Percentiles rank a stretch among this genome's conserved stretches.
Conservation (phyloP, 2,888 invertebrate species). For the Sinotaia quadrata region DNA sequence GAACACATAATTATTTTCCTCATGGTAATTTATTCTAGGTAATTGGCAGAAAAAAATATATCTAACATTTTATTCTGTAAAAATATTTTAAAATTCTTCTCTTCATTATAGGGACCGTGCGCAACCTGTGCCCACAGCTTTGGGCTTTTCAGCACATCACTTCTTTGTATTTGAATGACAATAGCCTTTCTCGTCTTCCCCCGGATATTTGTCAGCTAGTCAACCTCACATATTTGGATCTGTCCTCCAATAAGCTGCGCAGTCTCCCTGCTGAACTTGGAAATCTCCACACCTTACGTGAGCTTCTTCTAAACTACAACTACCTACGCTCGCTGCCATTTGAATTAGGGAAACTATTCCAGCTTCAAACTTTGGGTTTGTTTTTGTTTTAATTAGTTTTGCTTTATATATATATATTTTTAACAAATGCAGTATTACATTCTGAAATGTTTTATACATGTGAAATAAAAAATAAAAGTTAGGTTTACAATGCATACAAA, state of each 20-base stretch:
- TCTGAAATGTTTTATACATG: no score
- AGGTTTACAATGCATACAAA: no score
- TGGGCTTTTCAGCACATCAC: conserved; percentile 95
- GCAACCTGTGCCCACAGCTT: conserved; percentile 91
- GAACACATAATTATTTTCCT: no score
- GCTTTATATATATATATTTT: no score
- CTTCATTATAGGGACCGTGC: conserved; percentile 85
- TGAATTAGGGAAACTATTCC: conserved; percentile 97
- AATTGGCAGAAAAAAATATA: no score
- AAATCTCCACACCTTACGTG: conserved; percentile 95
- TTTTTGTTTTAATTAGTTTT: no score
- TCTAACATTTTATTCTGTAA: no score
- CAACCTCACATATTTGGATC: conserved; percentile 89
- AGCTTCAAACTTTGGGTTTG: conserved; percentile 89
- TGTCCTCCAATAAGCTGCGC: conserved; percentile 94
- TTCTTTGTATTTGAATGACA: conserved; percentile 95
- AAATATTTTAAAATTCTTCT: neutral
- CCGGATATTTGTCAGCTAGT: conserved; percentile 89
- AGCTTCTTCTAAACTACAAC: conserved; percentile 94
- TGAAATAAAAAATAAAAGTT: no score
- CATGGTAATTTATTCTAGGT: no score
- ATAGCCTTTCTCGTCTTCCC: conserved; percentile 91
- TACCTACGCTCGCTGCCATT: conserved; percentile 93
- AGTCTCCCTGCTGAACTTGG: conserved; percentile 96
- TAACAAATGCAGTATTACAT: no score